Base-by-base conservation (phyloP, 92 coral and sea anemone species). In the Galaxea fascicularis region DNA sequence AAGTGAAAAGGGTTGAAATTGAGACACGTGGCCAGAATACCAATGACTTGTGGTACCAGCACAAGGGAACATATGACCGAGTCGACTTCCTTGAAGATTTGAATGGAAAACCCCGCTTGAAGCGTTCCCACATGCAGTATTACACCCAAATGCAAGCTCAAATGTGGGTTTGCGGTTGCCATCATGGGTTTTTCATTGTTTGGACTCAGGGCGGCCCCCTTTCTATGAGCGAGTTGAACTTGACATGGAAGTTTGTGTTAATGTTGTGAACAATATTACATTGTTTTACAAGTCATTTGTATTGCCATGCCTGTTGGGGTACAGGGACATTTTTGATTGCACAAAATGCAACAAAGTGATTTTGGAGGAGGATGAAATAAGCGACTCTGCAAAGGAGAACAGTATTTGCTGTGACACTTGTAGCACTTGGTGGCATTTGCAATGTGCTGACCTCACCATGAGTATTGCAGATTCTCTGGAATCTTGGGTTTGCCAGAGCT, bases 131-230 rank as follows among this genome's bases (percentile, higher is more conserved):
- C 90, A 90, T n/a, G n/a, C n/a, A 86, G 74, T 90, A 90, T 71
- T 86, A 78, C 53, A 90, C 93, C 64, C 93, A 90, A 80, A 83
- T 90, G 69, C 79, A 80, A 75, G 88, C 88, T 7, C 91, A 90
- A 71, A 90, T 87, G 91, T 87, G 90, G 86, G 82, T 87, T 73
- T 72, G 80, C 52, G 90, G 90, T 73, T 82, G 44, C 82, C 35
- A 29, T 73, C 90, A 87, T 87, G 89, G 89, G 11, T 78, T 68
- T 56, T 78, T 77, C 70, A 87, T 87, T 79, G 82, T 87, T 79
- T 87, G 82, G 77, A 79, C 90, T 57, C 86, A 59, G 25, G 90
- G 86, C 28, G 86, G 76, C 59, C 81, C 71, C 62, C 84, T 54
- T 62, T 79, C 59, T 87, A 80, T 86, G 90, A 86, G 30, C 71